Conservation (phyloP, 2,113 vertebrate genomes). For the Notarius lentiginosus region DNA sequence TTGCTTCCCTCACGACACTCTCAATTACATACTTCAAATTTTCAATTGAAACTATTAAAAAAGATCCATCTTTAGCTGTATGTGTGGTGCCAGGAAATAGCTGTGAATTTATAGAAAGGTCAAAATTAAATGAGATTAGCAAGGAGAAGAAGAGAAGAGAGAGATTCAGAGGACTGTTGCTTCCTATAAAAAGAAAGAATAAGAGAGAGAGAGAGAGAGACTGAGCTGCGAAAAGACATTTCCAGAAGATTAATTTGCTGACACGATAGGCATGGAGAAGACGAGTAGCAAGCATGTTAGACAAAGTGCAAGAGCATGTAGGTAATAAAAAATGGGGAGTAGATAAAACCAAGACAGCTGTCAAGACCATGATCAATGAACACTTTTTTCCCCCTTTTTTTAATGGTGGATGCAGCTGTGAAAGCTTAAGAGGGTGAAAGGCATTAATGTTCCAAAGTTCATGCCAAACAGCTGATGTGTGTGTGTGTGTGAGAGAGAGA, state of each 20-base stretch:
- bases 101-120: slow-evolving; percentile 70
- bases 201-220: neutral
- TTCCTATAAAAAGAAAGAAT: slow-evolving; percentile 53
- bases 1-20: slow-evolving; percentile 52
- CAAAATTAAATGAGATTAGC: slow-evolving; percentile 62
- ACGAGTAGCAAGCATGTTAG: neutral
- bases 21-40: slow-evolving; percentile 65
- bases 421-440: neutral
- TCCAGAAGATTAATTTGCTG: neutral
- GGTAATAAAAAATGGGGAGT: neutral
- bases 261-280: neutral
- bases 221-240: neutral
- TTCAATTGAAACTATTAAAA: slow-evolving; percentile 51
- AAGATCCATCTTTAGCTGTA: neutral
- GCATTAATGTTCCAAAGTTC: neutral
- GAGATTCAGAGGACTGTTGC: slow-evolving; percentile 57
- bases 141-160: slow-evolving; percentile 47
- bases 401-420: slow-evolving; percentile 61
- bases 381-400: slow-evolving; percentile 13
- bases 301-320: slow-evolving; percentile 12
- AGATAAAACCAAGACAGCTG: slow-evolving; percentile 63
- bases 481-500: neutral
- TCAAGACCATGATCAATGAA: slow-evolving; percentile 51
- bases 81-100: slow-evolving; percentile 46
- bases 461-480: slow-evolving; percentile 6